phyloP scores from a whole-genome alignment of 2,888 invertebrate species.

The Tolmerus cingulatus region DNA sequence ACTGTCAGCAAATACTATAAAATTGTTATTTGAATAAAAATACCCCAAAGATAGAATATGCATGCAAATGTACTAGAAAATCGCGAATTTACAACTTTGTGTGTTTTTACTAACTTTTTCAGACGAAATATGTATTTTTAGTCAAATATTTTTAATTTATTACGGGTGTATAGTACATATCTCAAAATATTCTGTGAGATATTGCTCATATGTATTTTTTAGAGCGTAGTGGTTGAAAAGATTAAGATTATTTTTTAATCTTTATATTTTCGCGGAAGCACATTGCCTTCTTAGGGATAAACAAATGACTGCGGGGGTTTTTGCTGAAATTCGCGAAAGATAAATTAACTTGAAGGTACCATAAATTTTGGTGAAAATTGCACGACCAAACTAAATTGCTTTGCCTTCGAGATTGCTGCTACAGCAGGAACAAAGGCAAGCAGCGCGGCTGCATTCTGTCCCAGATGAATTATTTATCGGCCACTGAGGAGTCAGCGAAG shows the following conservation, averaged over 20 bases:
- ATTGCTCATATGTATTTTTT: too few relatives aligned
- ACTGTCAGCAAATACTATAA: too few relatives aligned
- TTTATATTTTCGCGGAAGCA: not conserved
- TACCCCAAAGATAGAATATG: too few relatives aligned
- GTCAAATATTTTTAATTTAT: too few relatives aligned
- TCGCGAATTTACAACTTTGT: too few relatives aligned
- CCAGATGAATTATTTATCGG: slow-evolving; percentile 5
- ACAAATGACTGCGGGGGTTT: not conserved
- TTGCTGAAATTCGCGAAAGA: not conserved
- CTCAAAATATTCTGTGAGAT: too few relatives aligned
- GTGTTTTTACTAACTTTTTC: too few relatives aligned
- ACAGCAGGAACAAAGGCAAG: not conserved
- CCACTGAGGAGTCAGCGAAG: not conserved
- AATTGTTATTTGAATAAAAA: too few relatives aligned
- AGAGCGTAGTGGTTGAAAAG: not conserved
- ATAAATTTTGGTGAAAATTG: not conserved
- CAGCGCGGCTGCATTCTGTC: not conserved
- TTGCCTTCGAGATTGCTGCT: not conserved
- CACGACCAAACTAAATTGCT: not conserved
- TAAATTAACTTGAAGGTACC: not conserved
- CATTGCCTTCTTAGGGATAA: not conserved
- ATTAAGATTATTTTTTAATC: not conserved
- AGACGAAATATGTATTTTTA: too few relatives aligned
- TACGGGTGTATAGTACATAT: too few relatives aligned
- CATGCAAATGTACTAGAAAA: too few relatives aligned